A percentile compares a stretch with the other conserved stretches of the same genome.
Evolutionary conservation across 1,140 invertebrate genomes (phyloP).

Genomic region (Caenorhabditis briggsae): DNA sequence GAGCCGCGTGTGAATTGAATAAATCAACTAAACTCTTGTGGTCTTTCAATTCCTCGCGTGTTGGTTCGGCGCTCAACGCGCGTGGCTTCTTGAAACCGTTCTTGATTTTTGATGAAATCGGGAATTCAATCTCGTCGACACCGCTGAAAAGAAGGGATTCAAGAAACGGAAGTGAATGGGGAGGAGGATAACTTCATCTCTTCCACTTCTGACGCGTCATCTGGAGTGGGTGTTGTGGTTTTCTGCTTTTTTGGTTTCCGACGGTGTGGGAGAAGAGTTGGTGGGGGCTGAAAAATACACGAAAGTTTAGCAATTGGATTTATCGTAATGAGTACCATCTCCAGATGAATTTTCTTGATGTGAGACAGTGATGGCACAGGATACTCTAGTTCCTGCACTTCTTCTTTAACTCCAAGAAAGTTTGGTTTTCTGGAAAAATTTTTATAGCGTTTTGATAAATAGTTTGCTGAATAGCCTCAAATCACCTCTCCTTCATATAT

Average conservation of each 20-base stretch:
- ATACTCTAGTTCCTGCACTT: conserved; percentile 14
- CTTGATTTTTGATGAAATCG: conserved; percentile 44
- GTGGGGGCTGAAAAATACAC: conserved; percentile 4
- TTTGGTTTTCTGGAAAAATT: background rate
- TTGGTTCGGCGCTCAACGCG: conserved; percentile 41
- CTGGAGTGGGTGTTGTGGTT: conserved; percentile 35
- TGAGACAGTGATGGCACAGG: background rate
- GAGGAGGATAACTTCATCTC: conserved; percentile 14
- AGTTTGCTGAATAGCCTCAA: no score
- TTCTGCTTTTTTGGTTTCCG: conserved; percentile 37
- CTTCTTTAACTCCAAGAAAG: conserved; percentile 25
- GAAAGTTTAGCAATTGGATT: background rate
- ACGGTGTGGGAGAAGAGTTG: conserved; percentile 11
- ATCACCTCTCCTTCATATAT: conserved; percentile 32
- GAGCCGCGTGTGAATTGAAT: conserved; percentile 49
- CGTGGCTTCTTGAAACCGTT: conserved; percentile 45
- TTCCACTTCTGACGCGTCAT: conserved; percentile 40
- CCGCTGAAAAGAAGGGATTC: conserved; percentile 1
- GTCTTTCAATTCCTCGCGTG: conserved; percentile 44
- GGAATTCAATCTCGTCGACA: conserved; percentile 46
- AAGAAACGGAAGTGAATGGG: background rate
- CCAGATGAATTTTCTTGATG: conserved; percentile 30
- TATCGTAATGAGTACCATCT: background rate
- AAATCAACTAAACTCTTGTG: conserved; percentile 55
- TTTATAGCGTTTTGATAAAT: background rate